Evolutionary conservation across 1,140 invertebrate genomes (phyloP).

Genomic region (honey bee (Apis mellifera)): Amel_HAv3.1 CM009944.2:8440501-8441000

Average conservation of each 20-base stretch:
- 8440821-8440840: no score
- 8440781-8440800: not conserved
- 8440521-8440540: no score
- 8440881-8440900: no score
- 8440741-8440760: not conserved
- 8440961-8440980: not conserved
- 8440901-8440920: not conserved
- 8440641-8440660: not conserved
- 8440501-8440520: rapidly evolving
- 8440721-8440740: not conserved
- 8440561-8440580: not conserved
- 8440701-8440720: not conserved
- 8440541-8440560: not conserved
- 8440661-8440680: not conserved
- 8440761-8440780: not conserved
- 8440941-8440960: not conserved
- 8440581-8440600: conserved; percentile 29
- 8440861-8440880: no score
- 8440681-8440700: not conserved
- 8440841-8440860: not conserved
- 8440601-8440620: not conserved
- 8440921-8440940: no score
- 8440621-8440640: not conserved
- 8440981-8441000: no score
- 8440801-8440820: not conserved